Percentiles rank a stretch among this genome's conserved stretches.
Evolutionary conservation across 2,888 invertebrate genomes (phyloP).

Genomic region (Dascillus cervinus): DNA sequence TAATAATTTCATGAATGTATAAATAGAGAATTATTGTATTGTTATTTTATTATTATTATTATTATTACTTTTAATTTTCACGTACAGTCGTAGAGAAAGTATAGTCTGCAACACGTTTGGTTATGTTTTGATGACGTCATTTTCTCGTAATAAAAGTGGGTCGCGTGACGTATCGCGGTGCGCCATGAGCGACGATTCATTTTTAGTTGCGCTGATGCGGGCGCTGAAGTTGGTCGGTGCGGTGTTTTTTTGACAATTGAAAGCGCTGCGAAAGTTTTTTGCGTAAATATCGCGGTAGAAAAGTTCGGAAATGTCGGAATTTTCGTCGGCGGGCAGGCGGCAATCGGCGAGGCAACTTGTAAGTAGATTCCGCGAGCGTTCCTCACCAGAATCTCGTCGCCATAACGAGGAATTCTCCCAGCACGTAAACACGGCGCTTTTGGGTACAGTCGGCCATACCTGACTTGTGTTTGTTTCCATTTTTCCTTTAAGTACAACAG

Average conservation of each 20-base stretch:
- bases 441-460: conserved; percentile 29
- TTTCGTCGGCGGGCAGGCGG: conserved; percentile 51
- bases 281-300: conserved; percentile 34
- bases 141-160: too few relatives aligned
- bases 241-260: conserved; percentile 23
- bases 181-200: too few relatives aligned
- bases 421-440: conserved; percentile 47
- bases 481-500: too few relatives aligned
- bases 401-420: conserved; percentile 57
- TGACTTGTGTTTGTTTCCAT: conserved; percentile 18
- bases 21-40: too few relatives aligned
- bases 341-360: conserved; percentile 56
- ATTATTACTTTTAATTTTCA: too few relatives aligned
- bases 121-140: too few relatives aligned
- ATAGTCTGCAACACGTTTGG: too few relatives aligned
- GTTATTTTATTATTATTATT: too few relatives aligned
- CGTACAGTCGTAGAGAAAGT: too few relatives aligned
- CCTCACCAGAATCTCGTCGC: conserved; percentile 38
- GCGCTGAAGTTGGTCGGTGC: conserved; percentile 26
- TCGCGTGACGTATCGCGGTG: too few relatives aligned
- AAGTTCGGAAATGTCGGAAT: conserved; percentile 49
- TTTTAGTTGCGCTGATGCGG: conserved; percentile 38
- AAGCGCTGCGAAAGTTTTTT: conserved; percentile 27
- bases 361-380: conserved; percentile 38
- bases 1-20: too few relatives aligned